phyloP scores from a whole-genome alignment of 2,113 vertebrate genomes.

The Eidolon helvum region DNA sequence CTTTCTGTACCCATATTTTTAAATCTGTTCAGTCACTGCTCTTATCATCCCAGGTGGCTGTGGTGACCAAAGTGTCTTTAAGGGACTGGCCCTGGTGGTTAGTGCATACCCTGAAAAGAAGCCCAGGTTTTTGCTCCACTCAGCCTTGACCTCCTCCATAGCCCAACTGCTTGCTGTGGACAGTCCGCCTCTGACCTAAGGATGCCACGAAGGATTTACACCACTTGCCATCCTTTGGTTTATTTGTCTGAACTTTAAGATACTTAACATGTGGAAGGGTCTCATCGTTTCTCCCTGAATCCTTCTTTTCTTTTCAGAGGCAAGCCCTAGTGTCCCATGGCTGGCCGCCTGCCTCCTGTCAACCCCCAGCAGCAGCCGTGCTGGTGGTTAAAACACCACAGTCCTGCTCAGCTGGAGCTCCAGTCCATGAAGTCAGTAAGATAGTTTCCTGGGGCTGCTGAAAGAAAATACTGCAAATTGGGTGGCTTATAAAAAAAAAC shows the following conservation, averaged over 20 bases:
- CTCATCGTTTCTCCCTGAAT: neutral
- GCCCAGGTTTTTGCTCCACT: too few relatives aligned
- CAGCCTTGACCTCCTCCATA: neutral
- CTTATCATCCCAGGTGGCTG: neutral
- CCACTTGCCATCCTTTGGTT: neutral
- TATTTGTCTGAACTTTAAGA: neutral
- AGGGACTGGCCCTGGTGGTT: neutral
- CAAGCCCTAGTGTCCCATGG: neutral
- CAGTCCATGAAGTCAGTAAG: neutral
- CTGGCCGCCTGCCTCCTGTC: neutral
- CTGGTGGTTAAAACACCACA: neutral
- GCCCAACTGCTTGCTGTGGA: rapidly evolving
- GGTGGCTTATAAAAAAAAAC: neutral
- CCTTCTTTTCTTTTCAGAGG: neutral
- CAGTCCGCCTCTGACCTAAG: neutral
- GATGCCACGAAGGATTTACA: neutral
- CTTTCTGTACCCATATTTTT: neutral
- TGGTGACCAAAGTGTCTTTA: neutral
- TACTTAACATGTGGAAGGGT: too few relatives aligned
- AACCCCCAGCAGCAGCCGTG: neutral
- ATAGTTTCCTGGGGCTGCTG: neutral
- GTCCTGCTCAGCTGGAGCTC: neutral
- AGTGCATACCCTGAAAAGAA: rapidly evolving
- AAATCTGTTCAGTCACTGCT: neutral
- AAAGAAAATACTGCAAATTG: neutral